A percentile compares a stretch with the other conserved stretches of the same genome.
Conservation (phyloP, 2,797 vertebrate species). For the Pipistrellus pygmaeus region DNA sequence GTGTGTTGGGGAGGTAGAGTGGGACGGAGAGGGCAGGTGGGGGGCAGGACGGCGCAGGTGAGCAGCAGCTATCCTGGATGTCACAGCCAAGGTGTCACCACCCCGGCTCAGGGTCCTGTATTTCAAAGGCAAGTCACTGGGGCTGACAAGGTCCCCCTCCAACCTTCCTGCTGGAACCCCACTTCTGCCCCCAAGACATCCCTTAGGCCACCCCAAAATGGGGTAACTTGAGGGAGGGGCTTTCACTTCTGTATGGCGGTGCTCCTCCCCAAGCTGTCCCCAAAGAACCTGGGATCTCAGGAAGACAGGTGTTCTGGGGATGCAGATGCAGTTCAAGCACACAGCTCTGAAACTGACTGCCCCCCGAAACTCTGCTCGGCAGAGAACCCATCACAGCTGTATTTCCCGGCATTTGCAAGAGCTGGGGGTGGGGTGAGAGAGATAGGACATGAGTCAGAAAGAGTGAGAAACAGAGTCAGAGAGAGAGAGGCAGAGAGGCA, state of each 20-base stretch:
- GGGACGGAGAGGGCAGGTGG: background rate
- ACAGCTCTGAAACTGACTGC: background rate
- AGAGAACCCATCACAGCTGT: background rate
- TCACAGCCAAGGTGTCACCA: background rate
- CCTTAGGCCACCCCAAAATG: too few species aligned
- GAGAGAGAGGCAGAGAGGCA: background rate
- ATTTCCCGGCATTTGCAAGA: background rate
- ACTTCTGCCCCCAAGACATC: background rate
- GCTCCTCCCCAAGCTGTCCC: background rate
- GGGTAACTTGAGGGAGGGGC: too few species aligned
- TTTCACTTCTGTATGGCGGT: background rate
- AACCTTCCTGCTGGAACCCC: background rate
- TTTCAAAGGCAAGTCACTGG: background rate
- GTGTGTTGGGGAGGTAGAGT: background rate
- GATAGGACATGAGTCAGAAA: background rate
- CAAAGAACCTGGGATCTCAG: background rate
- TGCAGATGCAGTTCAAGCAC: background rate
- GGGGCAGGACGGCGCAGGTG: background rate
- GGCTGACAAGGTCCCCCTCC: background rate
- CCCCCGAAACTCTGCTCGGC: background rate
- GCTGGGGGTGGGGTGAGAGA: background rate
- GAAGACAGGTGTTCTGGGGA: background rate
- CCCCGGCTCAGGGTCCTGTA: too few species aligned
- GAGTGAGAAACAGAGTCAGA: background rate
- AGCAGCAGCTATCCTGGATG: background rate